phyloP scores from a whole-genome alignment of 1,140 invertebrate genomes.

The Drosophila albomicans region DNA sequence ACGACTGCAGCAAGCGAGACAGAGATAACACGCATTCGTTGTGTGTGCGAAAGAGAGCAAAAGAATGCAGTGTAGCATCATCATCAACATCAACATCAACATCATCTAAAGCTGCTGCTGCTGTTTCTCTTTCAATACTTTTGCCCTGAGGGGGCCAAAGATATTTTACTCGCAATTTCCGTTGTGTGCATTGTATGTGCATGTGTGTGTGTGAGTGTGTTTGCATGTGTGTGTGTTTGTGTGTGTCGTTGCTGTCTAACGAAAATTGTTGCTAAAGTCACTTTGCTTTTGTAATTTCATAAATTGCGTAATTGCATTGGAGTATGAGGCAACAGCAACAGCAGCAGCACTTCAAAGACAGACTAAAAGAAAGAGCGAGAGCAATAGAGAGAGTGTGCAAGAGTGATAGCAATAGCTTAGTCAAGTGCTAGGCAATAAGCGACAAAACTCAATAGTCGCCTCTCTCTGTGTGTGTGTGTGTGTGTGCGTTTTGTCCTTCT shows the following conservation, averaged over 20 bases:
- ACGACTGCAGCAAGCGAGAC: background rate
- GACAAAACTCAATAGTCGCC: slow-evolving; percentile 42
- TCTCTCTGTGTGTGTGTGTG: slow-evolving; percentile 8
- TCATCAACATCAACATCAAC: background rate
- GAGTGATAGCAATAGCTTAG: slow-evolving; percentile 14
- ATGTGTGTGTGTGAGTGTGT: slow-evolving; percentile 24
- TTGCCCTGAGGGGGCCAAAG: slow-evolving; percentile 19
- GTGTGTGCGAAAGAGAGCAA: background rate
- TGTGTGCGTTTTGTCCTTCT: background rate
- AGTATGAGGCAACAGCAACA: background rate
- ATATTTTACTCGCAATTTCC: slow-evolving; percentile 58
- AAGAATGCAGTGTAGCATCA: slow-evolving; percentile 8
- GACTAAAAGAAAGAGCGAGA: background rate
- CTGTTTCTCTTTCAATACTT: slow-evolving; percentile 33
- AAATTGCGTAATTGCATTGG: slow-evolving; percentile 73
- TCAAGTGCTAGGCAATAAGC: slow-evolving; percentile 29
- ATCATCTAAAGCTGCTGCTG: slow-evolving; percentile 24
- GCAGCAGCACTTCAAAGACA: slow-evolving; percentile 9
- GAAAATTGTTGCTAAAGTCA: slow-evolving; percentile 60
- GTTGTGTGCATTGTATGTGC: slow-evolving; percentile 25
- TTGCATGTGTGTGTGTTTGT: background rate
- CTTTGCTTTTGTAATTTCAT: slow-evolving; percentile 61
- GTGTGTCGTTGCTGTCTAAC: slow-evolving; percentile 13
- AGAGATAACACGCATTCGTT: background rate
- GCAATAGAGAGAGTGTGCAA: background rate